These are phyloP conservation scores for Chrysaora quinquecirrha DNA, from an alignment of 30 jellyfish, hydroid and myxozoan genomes.

Conservation along the genomic window DNA sequence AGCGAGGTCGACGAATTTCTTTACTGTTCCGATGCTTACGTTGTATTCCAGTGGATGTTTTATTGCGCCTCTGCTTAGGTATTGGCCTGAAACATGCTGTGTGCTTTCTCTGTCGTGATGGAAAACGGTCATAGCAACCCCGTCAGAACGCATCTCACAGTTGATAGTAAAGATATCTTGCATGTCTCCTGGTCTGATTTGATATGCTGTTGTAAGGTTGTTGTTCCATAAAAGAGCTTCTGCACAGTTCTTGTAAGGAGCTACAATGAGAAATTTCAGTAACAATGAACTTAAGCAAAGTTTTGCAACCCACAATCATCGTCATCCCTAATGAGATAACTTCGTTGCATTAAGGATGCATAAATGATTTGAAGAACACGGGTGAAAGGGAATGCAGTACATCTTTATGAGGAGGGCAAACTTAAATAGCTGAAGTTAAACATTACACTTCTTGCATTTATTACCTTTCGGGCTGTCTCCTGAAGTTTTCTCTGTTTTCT, in stretches of 20 bases:
- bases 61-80: background rate
- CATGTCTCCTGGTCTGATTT: background rate
- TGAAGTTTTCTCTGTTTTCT: too few relatives aligned
- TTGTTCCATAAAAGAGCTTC: background rate
- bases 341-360: too few relatives aligned
- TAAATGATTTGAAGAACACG: too few relatives aligned
- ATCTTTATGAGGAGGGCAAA: too few relatives aligned
- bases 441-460: too few relatives aligned
- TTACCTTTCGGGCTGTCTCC: too few relatives aligned
- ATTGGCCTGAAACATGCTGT: background rate
- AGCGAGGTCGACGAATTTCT: background rate
- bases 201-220: background rate
- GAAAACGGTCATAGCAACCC: background rate
- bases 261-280: too few relatives aligned
- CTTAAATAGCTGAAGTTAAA: too few relatives aligned
- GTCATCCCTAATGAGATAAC: too few relatives aligned
- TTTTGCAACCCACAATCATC: too few relatives aligned
- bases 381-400: too few relatives aligned
- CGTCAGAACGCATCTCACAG: background rate
- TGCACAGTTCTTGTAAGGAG: background rate
- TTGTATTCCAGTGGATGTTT: background rate
- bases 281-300: too few relatives aligned
- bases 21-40: background rate
- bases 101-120: background rate
- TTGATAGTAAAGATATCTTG: background rate